Conservation (phyloP, 2,888 invertebrate species). For the Flabesymbios commensalis region DNA sequence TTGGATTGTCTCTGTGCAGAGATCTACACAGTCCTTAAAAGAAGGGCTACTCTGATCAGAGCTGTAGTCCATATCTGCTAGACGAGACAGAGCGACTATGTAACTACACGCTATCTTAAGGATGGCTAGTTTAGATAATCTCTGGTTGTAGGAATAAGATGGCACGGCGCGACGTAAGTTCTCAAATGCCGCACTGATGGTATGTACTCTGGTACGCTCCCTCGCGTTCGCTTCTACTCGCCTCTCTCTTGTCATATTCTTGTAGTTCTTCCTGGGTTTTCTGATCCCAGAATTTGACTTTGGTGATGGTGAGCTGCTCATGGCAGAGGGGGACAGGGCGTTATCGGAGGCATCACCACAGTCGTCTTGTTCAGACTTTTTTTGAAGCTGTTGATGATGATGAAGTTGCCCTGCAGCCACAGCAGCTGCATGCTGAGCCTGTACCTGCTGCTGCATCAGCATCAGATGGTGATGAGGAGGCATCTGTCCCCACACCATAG, state of each 20-base stretch:
- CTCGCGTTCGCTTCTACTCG: conserved; percentile 93
- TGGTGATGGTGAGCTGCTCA: neutral
- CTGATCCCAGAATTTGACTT: neutral
- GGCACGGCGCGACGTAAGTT: conserved; percentile 83
- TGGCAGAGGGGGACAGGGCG: neutral
- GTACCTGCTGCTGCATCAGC: too few species aligned
- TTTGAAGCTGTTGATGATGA: too few species aligned
- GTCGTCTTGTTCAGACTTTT: neutral
- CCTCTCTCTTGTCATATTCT: conserved; percentile 91
- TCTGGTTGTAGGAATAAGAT: conserved; percentile 89
- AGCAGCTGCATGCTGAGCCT: too few species aligned
- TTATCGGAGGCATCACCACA: neutral
- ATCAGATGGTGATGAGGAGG: too few species aligned
- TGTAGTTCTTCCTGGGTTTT: conserved; percentile 72
- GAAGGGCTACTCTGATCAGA: conserved; percentile 68
- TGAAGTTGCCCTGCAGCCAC: too few species aligned
- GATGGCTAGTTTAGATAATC: conserved; percentile 89
- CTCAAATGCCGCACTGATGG: conserved; percentile 94
- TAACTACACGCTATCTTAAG: conserved; percentile 91
- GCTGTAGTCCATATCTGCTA: conserved; percentile 74
- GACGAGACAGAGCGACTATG: conserved; percentile 81
- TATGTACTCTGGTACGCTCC: conserved; percentile 89
- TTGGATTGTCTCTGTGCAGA: conserved; percentile 89
- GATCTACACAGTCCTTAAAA: conserved; percentile 78
- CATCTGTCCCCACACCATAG: too few species aligned